Conservation (phyloP, 2,888 invertebrate genomes). For the Mythimna pallens region DNA sequence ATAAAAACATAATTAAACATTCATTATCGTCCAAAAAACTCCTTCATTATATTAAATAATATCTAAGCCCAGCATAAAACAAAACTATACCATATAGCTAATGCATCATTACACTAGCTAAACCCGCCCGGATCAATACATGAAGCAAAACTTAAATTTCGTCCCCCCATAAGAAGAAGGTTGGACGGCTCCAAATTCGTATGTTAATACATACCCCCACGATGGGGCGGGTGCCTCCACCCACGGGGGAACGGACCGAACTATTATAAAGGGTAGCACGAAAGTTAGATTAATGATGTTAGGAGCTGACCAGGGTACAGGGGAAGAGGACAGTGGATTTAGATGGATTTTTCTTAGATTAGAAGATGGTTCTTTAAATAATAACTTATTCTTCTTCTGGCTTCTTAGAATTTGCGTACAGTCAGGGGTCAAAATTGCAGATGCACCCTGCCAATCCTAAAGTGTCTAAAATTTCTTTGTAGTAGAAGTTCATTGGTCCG, state of each 20-base stretch:
- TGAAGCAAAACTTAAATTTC: conserved; percentile 89
- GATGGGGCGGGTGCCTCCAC: conserved; percentile 72
- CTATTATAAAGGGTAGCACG: conserved; percentile 91
- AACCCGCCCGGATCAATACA: conserved; percentile 86
- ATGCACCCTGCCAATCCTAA: no score
- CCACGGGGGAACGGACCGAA: conserved; percentile 86
- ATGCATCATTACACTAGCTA: conserved; percentile 75
- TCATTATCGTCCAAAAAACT: not conserved
- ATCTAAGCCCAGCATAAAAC: not conserved
- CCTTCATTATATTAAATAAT: not conserved
- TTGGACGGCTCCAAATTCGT: conserved; percentile 88
- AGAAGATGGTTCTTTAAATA: conserved; percentile 1
- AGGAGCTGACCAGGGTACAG: conserved; percentile 88
- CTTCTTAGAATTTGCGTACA: no score
- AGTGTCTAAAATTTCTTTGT: no score
- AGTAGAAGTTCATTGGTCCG: no score
- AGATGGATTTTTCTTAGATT: conserved; percentile 6
- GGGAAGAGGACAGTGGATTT: conserved; percentile 62
- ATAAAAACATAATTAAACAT: not conserved
- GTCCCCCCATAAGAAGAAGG: conserved; percentile 87
- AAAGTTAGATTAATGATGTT: conserved; percentile 91
- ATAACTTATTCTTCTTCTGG: no score
- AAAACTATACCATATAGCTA: conserved; percentile 51
- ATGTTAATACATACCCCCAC: conserved; percentile 85
- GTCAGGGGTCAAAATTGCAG: no score